Evolutionary conservation across 2,797 vertebrate species (phyloP), one percentile per base, ranked within the genome.

Genomic region (Premnoplex brunnescens): DNA sequence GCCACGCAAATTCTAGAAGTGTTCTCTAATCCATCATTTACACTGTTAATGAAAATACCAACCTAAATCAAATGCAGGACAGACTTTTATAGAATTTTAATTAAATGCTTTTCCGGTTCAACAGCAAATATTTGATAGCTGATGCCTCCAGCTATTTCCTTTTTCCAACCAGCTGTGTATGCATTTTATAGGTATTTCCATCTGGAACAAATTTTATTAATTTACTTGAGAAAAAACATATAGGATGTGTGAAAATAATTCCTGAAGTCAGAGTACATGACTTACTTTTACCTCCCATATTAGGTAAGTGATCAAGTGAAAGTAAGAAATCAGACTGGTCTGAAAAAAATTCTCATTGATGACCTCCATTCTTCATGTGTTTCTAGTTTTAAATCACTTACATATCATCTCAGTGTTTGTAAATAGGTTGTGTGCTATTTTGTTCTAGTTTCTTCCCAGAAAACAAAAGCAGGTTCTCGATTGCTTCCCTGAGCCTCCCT

Each of bases 131-230:
- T 59, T 84, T 83, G 23, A 86, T 32, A 91, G 52, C 60, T 93
- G 39, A 26, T 80, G 88, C 90, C 88, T 91, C 36, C 49, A 74
- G 93, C 82, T 95, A 80, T 88, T 83, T 83, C 16, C 49, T 74
- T 91, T 91, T 89, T 55, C 43, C 43, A 85, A 49, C n/a, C 41
- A 93, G 48, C 27, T 90, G 60, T 85, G 52, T 28, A 51, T 72
- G 46, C 7, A 51, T 71, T 95, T 90, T 93, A 78, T 51, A 87
- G 80, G 34, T 79, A 86, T 27, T 49, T 81, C 69, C 69, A 93
- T 56, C 66, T 95, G 88, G 91, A 94, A 90, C 20, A 91, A 43
- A 88, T 72, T 39, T 72, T 46, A 78, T 62, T 78, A 46, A 84
- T 84, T 87, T 77, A 67, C 59, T 59, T 51, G 46, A 60, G 58